Evolutionary conservation across 2,888 invertebrate species (phyloP), one percentile per base, ranked within the genome.

Genomic region (Caenorhabditis uteleia): DNA sequence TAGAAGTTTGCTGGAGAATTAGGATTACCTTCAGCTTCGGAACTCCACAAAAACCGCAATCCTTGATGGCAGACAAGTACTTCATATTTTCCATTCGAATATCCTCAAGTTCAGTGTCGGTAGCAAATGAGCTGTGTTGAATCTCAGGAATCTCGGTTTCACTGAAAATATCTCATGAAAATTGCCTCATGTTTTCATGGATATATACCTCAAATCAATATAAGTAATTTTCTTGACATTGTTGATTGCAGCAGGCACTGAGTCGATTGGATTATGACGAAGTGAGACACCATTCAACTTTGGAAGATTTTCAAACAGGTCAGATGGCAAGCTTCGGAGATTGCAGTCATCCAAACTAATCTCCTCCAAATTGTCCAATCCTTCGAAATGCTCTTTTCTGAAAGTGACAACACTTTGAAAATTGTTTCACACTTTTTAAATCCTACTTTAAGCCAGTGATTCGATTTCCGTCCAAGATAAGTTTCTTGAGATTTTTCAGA

Each of bases 271-370:
- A 39, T 78, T 79, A 21, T 48, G 56, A 8, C 72, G 60, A 10
- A 79, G 48, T 0, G 79, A 79, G 0, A 79, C 49, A 6, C 44
- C 50, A 7, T 43, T 51, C 20, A 79, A 54, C n/a, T 72, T 72
- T 34, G 66, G 65, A 2, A 79, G 48, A 31, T 75, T 49, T 40
- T 76, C 67, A 34, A 79, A 78, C 16, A 78, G 36, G 36, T 75
- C 62, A 20, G 51, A 50, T 27, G 72, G 68, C 7, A 77, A 31
- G 27, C 58, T 48, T 2, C 50, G 53, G n/a, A 69, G 40, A 1
- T 55, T 38, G 40, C 78, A 78, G 20, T 62, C 50, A 51, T 79
- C 78, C 48, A 79, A 31, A 29, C 75, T 75, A 1, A 79, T 60
- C 10, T 51, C 45, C 42, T 75, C 68, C 44, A 79, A 55, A 26